phyloP scores from a whole-genome alignment of 1,140 invertebrate species.

The Calephelis nemesis region DNA sequence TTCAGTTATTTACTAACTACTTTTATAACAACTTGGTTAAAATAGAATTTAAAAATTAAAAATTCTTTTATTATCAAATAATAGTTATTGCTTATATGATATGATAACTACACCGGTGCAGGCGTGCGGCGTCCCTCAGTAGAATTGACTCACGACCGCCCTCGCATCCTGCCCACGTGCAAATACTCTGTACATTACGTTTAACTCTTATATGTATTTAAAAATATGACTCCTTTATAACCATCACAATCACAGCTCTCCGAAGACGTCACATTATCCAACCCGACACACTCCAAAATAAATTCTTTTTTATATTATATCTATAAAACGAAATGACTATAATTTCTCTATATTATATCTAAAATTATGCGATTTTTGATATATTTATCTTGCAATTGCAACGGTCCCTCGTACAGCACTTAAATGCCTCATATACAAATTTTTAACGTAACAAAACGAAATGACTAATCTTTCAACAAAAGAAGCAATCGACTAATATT shows the following conservation, averaged over 20 bases:
- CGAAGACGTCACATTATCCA: slow-evolving; percentile 74
- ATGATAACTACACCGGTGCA: slow-evolving; percentile 63
- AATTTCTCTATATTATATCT: slow-evolving; percentile 75
- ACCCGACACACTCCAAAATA: slow-evolving; percentile 73
- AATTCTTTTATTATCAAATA: slow-evolving; percentile 68
- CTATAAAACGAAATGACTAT: slow-evolving; percentile 78
- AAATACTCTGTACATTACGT: slow-evolving; percentile 42
- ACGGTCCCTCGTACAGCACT: slow-evolving; percentile 77
- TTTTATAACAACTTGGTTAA: slow-evolving; percentile 75
- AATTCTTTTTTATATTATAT: slow-evolving; percentile 74
- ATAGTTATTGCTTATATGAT: slow-evolving; percentile 78
- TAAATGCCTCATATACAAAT: slow-evolving; percentile 74
- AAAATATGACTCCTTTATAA: slow-evolving; percentile 78
- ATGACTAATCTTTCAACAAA: slow-evolving; percentile 61
- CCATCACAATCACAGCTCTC: slow-evolving; percentile 77
- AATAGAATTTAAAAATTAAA: slow-evolving; percentile 74
- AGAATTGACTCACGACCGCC: slow-evolving; percentile 30
- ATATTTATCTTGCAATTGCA: slow-evolving; percentile 78
- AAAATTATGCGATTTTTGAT: slow-evolving; percentile 78
- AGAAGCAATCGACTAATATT: slow-evolving; percentile 61
- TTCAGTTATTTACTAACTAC: slow-evolving; percentile 76
- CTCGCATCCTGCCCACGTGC: neutral
- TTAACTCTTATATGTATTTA: slow-evolving; percentile 75
- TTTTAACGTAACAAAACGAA: slow-evolving; percentile 63
- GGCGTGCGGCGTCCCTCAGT: slow-evolving; percentile 31